Percentiles rank a stretch among this genome's conserved stretches.
Conservation (phyloP, 2,113 vertebrate genomes). For the Antidorcas marsupialis region DNA sequence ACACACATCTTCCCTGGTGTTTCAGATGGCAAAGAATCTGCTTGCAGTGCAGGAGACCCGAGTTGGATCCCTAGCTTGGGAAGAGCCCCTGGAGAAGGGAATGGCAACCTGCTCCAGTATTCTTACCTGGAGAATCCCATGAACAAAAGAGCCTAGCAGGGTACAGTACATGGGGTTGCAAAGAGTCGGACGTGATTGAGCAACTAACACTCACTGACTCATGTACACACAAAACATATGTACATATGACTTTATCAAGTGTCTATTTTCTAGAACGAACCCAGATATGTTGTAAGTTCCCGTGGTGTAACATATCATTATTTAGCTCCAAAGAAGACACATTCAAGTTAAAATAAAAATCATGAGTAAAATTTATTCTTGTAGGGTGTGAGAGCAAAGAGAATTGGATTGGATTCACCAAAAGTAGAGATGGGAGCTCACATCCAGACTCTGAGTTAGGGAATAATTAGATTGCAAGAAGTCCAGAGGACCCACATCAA, state of each 20-base stretch:
- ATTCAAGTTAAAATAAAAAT: background rate
- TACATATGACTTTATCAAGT: background rate
- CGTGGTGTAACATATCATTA: background rate
- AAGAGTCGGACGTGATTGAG: accelerated
- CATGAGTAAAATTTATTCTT: background rate
- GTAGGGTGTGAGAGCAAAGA: background rate
- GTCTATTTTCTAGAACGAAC: background rate
- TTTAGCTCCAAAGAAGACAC: background rate
- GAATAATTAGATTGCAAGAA: background rate
- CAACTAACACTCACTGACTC: background rate
- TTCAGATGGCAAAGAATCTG: background rate
- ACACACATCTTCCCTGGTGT: background rate
- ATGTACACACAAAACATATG: background rate
- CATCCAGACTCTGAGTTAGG: background rate
- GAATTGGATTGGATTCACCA: background rate
- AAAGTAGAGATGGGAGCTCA: background rate
- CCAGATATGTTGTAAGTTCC: background rate
- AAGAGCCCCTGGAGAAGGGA: background rate
- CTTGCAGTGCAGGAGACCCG: background rate
- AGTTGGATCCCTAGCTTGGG: background rate
- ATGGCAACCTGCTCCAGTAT: background rate
- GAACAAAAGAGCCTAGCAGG: background rate
- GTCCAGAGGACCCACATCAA: background rate
- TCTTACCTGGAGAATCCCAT: background rate
- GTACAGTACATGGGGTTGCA: background rate